phyloP scores from a whole-genome alignment of 1,140 invertebrate species.

The Acyrthosiphon pisum region DNA sequence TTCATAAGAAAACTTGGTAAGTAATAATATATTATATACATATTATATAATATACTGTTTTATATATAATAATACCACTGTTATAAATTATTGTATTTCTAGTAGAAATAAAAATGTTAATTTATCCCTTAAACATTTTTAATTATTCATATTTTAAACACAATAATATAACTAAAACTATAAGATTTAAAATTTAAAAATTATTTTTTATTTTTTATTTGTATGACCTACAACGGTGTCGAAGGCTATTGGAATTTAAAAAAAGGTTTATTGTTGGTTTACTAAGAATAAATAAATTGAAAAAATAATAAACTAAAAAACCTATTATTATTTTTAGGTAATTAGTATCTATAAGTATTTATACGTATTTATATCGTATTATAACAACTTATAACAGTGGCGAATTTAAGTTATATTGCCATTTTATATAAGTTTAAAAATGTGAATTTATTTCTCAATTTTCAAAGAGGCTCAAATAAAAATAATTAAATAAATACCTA shows the following conservation, averaged over 20 bases:
- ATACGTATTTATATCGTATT: background rate
- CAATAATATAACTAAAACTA: no score
- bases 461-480: background rate
- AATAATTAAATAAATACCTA: no score
- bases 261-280: background rate
- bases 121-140: no score
- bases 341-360: background rate
- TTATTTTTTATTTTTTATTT: background rate
- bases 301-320: background rate
- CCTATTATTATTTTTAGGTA: background rate
- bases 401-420: background rate
- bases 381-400: background rate
- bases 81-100: background rate
- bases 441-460: background rate
- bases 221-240: no score
- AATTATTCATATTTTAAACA: no score
- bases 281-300: background rate
- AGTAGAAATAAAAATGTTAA: no score
- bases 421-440: background rate
- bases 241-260: background rate
- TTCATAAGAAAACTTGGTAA: background rate
- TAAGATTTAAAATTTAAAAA: no score
- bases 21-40: background rate
- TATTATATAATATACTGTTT: no score
- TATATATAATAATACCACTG: background rate